These are phyloP conservation scores for Cyrtorhinus lividipennis DNA, from an alignment of 1,140 invertebrate species.

Conservation along the genomic window DNA sequence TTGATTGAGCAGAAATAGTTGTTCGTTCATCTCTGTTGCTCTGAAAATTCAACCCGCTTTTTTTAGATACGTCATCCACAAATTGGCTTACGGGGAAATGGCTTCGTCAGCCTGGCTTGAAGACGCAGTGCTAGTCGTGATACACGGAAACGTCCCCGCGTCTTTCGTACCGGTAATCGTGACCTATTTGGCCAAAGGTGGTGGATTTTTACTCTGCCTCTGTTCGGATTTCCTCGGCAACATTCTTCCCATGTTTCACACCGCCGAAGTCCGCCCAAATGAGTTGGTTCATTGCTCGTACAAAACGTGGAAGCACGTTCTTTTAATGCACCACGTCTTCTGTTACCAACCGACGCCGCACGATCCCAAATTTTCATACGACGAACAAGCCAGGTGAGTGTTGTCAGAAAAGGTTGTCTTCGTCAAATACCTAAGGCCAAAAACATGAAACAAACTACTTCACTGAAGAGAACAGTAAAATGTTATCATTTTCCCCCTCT, in stretches of 20 bases:
- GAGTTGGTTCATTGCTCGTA: constrained; percentile 70
- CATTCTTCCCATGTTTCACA: constrained; percentile 61
- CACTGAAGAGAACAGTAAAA: background rate
- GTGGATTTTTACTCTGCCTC: constrained; percentile 62
- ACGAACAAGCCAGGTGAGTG: constrained; percentile 24
- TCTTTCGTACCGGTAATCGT: constrained; percentile 47
- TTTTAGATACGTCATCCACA: constrained; percentile 59
- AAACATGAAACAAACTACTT: too few relatives aligned
- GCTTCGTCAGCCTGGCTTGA: constrained; percentile 49
- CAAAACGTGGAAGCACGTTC: constrained; percentile 63
- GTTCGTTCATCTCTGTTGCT: too few relatives aligned
- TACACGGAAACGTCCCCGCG: constrained; percentile 55
- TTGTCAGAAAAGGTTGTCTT: background rate
- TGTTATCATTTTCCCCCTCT: constrained; percentile 6
- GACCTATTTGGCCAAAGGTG: constrained; percentile 49
- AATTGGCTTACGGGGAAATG: constrained; percentile 44
- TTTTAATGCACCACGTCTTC: constrained; percentile 73
- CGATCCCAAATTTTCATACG: constrained; percentile 58
- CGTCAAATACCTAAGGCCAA: too few relatives aligned
- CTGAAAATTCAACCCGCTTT: too few relatives aligned
- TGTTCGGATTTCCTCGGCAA: constrained; percentile 67
- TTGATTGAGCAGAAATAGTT: too few relatives aligned
- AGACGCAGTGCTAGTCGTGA: constrained; percentile 55
- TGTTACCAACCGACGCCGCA: constrained; percentile 71
- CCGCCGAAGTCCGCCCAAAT: constrained; percentile 64